Conservation (phyloP, 2,888 invertebrate species). For the Apodemia duryi region DNA sequence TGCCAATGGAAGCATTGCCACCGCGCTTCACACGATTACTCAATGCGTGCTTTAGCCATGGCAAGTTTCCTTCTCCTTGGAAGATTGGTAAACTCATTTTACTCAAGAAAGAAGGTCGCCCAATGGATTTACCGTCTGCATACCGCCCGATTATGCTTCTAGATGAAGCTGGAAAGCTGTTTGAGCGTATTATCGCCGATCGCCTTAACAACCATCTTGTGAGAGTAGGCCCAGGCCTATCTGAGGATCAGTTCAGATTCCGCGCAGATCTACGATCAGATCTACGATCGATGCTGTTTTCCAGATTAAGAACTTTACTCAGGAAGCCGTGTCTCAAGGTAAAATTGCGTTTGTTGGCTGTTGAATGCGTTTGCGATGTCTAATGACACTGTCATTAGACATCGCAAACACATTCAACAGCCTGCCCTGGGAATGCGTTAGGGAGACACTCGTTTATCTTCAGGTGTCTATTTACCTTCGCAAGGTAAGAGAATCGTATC, state of each 20-base stretch:
- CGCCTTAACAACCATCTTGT: neutral
- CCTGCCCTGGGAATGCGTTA: neutral
- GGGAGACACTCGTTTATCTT: neutral
- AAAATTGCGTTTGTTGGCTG: neutral
- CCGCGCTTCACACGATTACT: neutral
- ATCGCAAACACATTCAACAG: neutral
- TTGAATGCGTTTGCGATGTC: too few species aligned
- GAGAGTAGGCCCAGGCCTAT: neutral
- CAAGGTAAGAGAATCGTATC: neutral
- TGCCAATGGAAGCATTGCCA: slow-evolving; percentile 8
- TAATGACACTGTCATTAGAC: too few species aligned
- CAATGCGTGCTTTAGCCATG: neutral
- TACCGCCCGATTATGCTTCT: neutral
- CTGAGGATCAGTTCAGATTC: neutral
- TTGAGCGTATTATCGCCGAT: neutral
- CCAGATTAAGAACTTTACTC: too few species aligned
- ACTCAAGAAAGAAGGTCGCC: neutral
- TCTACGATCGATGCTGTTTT: neutral
- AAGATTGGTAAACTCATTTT: slow-evolving; percentile 2
- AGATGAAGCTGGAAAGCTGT: neutral
- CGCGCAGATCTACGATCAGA: neutral
- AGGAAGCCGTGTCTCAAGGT: neutral
- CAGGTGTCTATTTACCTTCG: neutral
- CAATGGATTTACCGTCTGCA: neutral
- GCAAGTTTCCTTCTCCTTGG: slow-evolving; percentile 1